Percentiles rank a stretch among this genome's conserved stretches.
Evolutionary conservation across 1,140 invertebrate genomes (phyloP).

Genomic region (Pseudobourletiella spinata): DNA sequence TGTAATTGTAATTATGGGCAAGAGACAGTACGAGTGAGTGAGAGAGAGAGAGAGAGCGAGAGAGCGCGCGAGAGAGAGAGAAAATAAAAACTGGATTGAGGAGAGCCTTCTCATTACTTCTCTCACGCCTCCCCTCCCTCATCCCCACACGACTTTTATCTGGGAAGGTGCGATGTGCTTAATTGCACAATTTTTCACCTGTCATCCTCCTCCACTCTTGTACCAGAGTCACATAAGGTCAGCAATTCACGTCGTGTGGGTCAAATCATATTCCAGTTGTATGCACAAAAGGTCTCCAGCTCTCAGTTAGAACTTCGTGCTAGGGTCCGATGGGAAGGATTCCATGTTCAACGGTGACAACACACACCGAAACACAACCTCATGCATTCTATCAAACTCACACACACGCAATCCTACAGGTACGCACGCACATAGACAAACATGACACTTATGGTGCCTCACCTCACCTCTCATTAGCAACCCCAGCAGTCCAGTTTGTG

Average conservation of each 20-base stretch:
- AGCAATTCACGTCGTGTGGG: constrained; percentile 13
- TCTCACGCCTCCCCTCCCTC: neutral
- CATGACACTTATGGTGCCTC: too few species aligned
- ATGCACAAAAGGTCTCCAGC: too few species aligned
- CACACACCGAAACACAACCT: too few species aligned
- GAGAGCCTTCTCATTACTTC: neutral
- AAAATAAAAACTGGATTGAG: neutral
- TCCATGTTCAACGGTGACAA: too few species aligned
- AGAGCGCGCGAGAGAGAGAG: too few species aligned
- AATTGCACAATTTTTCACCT: constrained; percentile 33
- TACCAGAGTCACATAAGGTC: constrained; percentile 13
- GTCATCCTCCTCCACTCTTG: constrained; percentile 18
- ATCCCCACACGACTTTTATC: neutral
- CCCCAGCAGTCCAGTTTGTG: too few species aligned
- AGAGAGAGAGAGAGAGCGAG: too few species aligned
- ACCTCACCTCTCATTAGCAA: too few species aligned
- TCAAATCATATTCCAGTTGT: constrained; percentile 12
- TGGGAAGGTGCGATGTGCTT: constrained; percentile 21
- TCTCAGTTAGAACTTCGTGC: too few species aligned
- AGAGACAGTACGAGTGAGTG: too few species aligned
- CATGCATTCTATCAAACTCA: too few species aligned
- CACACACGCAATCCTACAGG: neutral
- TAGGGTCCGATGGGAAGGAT: too few species aligned
- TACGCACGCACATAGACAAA: neutral
- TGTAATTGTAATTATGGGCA: neutral